These are phyloP conservation scores for Xestia rhomboidea DNA, from an alignment of 2,888 invertebrate genomes.

Conservation along the genomic window DNA sequence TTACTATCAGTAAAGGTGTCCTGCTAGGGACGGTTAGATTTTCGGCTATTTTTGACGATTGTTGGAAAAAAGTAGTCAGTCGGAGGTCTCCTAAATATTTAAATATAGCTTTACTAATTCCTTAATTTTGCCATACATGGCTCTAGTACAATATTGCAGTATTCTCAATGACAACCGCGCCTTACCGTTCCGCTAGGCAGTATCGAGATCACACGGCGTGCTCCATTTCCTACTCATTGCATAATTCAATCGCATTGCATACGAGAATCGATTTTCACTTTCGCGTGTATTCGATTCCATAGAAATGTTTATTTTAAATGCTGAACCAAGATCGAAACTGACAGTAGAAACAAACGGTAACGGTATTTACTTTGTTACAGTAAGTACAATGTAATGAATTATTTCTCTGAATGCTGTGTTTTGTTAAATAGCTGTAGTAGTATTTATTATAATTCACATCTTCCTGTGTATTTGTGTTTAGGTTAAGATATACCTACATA, in stretches of 20 bases:
- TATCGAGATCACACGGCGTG: slow-evolving; percentile 80
- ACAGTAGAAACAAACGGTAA: slow-evolving; percentile 48
- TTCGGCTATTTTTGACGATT: background rate
- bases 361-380: slow-evolving; percentile 42
- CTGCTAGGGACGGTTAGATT: background rate
- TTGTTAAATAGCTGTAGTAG: slow-evolving; percentile 39
- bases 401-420: slow-evolving; percentile 40
- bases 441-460: slow-evolving; percentile 44
- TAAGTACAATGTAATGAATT: slow-evolving; percentile 47
- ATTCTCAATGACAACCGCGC: slow-evolving; percentile 75
- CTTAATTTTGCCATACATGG: slow-evolving; percentile 15
- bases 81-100: background rate
- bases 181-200: slow-evolving; percentile 78
- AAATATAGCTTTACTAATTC: background rate
- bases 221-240: slow-evolving; percentile 84
- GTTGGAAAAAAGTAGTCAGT: background rate
- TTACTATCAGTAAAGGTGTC: background rate
- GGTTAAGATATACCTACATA: background rate
- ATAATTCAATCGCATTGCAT: slow-evolving; percentile 80
- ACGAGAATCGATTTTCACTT: slow-evolving; percentile 86
- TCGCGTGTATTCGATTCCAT: slow-evolving; percentile 75
- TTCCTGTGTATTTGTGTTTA: slow-evolving; percentile 20
- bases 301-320: slow-evolving; percentile 63
- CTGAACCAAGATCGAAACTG: slow-evolving; percentile 53
- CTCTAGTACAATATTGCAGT: slow-evolving; percentile 46